These are phyloP conservation scores for Cheilosia vulpina DNA, from an alignment of 2,888 invertebrate species.

Conservation along the genomic window DNA sequence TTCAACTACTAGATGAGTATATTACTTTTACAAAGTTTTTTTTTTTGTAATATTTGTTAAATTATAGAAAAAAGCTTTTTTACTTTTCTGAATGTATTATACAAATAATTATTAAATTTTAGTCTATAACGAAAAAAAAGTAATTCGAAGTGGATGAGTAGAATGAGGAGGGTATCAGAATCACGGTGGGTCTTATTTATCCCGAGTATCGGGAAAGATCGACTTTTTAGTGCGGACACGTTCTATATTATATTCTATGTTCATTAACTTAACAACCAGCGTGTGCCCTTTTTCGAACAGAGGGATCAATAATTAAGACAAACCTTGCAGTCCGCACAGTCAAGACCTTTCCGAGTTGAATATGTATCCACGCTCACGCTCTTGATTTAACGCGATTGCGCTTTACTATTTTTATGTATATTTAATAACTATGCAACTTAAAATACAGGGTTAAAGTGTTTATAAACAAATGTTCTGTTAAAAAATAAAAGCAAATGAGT, in stretches of 20 bases:
- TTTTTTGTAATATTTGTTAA: constrained; percentile 27
- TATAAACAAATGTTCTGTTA: constrained; percentile 28
- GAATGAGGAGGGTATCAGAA: background rate
- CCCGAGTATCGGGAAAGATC: too few relatives aligned
- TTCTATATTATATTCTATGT: too few relatives aligned
- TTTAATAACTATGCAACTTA: constrained; percentile 41
- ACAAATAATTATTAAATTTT: too few relatives aligned
- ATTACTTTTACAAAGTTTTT: constrained; percentile 7
- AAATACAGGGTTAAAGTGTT: constrained; percentile 60
- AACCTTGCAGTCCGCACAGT: background rate
- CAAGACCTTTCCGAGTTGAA: background rate
- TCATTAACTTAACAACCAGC: too few relatives aligned
- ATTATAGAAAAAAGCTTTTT: background rate
- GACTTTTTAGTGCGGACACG: too few relatives aligned
- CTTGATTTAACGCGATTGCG: constrained; percentile 11
- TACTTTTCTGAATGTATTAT: background rate
- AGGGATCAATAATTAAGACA: too few relatives aligned
- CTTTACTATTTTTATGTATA: constrained; percentile 14
- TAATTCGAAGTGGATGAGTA: background rate
- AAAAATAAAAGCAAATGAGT: constrained; percentile 26
- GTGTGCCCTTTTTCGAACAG: too few relatives aligned
- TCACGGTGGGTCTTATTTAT: background rate
- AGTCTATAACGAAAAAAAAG: too few relatives aligned
- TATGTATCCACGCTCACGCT: constrained; percentile 1
- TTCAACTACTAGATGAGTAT: constrained; percentile 26